Evolutionary conservation across 2,888 invertebrate species (phyloP), one percentile per base, ranked within the genome.

Genomic region (Amphipoea oculea): DNA sequence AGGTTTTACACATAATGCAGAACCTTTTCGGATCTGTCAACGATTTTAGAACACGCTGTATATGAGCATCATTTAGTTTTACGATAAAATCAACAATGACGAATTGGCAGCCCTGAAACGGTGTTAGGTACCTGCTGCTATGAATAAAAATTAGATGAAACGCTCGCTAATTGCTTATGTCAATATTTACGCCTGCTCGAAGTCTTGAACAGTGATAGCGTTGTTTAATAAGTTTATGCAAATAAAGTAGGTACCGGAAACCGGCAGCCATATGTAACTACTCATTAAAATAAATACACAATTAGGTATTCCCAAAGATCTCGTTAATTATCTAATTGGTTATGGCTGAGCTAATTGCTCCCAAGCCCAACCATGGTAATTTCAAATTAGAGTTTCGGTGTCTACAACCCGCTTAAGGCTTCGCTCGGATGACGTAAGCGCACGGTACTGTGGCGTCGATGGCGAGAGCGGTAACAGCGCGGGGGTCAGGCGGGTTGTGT

Each of bases 121-220:
- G 36, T 29, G 14, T 74, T 48, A 54, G 14, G 36, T 23, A 14
- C 20, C 29, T 36, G 40, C 60, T 73, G 48, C 20, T 76, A 74
- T 66, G 60, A 72, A 68, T 73, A 89, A 83, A 83, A 86, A 85
- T 84, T 81, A 80, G 81, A 83, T 77, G 73, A 81, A 74, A 82
- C 73, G 51, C n/a, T 79, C n/a, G 78, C 75, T 89, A 89, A 86
- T 67, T 71, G 73, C 77, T 60, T 42, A 48, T 72, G 78, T 81
- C 88, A 89, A 88, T 85, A 86, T 88, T 89, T 75, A 85, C 67
- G 42, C 63, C 11, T 11, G 40, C n/a, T 51, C 54, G 4, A 45
- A 86, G 14, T 68, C 48, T 74, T 63, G 36, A 67, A 86, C 82
- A 82, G 81, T 84, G 87, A 87, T 86, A 86, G 80, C 84, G 79